Evolutionary conservation across 1,140 invertebrate genomes (phyloP), one percentile per base, ranked within the genome.

Genomic region (Drosophila pectinifera): DNA sequence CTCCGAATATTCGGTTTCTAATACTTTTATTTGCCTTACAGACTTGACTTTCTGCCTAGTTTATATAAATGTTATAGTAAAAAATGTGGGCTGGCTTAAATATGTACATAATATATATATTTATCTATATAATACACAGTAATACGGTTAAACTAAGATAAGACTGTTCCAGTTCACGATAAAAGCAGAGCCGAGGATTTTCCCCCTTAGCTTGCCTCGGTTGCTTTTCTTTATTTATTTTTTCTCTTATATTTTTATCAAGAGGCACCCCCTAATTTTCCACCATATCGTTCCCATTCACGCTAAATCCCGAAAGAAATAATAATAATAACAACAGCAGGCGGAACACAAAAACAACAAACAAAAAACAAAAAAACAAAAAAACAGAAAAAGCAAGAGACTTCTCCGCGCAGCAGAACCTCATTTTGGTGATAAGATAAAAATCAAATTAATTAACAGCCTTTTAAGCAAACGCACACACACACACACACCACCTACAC

Each of bases 391-490:
- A 28, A 62, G 54, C 48, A 77, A 58, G 4, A 39, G 31, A 56
- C 34, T 42, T 73, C 45, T 38, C 54, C 59, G 58, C 28, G 54
- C 54, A 76, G 67, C 72, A 80, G 48, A 80, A 85, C 83, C 81
- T 77, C 81, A 68, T 78, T 67, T 54, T 31, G 34, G 74, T 78
- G 83, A 88, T 88, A 88, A 88, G 83, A 88, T 88, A 89, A 89
- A 68, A 70, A 55, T 46, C 70, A 83, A 88, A 88, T 88, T 88
- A 88, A 88, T 88, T 88, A 88, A 67, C 72, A 75, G 73, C 80
- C 67, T 65, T 73, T 80, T 61, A 75, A 57, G 74, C 75, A 57
- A 58, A 59, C 31, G 16, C 64, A 48, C 34, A 55, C 41, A 49
- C 42, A 7, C 38, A 24, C 18, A 13, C 62, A 24, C 18, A 55